Evolutionary conservation across 2,797 vertebrate species (phyloP).

Genomic region (Falco naumanni): DNA sequence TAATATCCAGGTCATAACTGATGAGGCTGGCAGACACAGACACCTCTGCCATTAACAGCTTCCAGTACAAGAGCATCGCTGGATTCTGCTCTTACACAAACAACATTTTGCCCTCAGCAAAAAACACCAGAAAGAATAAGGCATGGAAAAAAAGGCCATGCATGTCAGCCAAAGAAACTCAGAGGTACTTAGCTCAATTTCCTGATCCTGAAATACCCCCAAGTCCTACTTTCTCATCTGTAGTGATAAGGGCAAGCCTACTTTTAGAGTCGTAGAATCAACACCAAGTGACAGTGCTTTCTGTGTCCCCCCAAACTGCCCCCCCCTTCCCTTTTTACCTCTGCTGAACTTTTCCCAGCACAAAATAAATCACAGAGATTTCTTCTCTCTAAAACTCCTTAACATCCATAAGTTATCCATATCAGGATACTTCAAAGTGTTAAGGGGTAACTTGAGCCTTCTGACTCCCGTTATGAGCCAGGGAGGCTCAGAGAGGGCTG

Average conservation of each 20-base stretch:
- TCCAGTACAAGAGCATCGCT: not conserved
- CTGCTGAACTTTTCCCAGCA: not conserved
- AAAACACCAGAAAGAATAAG: not conserved
- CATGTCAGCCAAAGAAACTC: not conserved
- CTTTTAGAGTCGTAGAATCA: conserved; percentile 7
- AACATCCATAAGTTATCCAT: not conserved
- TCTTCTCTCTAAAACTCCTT: not conserved
- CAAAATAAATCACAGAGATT: conserved; percentile 5
- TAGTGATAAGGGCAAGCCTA: not conserved
- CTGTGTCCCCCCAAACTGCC: not conserved
- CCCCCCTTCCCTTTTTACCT: not conserved
- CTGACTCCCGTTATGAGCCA: not conserved
- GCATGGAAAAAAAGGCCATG: not conserved
- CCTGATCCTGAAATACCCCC: not conserved
- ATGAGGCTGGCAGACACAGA: not conserved
- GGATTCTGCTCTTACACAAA: not conserved
- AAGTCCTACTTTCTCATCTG: not conserved
- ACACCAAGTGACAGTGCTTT: not conserved
- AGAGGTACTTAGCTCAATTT: not conserved
- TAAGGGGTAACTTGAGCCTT: not conserved
- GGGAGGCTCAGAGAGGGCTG: not conserved
- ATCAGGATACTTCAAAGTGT: not conserved
- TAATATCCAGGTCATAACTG: not conserved
- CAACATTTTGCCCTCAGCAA: not conserved
- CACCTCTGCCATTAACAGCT: not conserved